Evolutionary conservation across 2,888 invertebrate genomes (phyloP).

Genomic region (Stenoptilia bipunctidactyla): DNA sequence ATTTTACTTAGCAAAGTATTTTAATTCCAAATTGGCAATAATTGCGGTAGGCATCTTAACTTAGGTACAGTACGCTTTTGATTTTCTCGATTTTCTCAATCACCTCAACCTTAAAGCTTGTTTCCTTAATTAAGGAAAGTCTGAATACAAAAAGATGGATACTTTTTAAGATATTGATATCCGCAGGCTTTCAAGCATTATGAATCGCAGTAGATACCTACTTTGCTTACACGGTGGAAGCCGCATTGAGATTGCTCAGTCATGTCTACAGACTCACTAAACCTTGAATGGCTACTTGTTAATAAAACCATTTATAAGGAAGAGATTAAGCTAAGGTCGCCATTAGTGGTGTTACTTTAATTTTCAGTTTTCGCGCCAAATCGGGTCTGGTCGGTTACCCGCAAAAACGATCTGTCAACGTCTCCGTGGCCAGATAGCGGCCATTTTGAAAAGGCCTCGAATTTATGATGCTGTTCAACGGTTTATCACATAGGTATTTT

Average conservation of each 20-base stretch:
- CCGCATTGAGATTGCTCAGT: background rate
- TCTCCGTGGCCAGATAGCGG: slow-evolving; percentile 39
- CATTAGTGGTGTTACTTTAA: slow-evolving; percentile 1
- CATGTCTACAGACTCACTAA: background rate
- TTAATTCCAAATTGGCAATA: too few relatives aligned
- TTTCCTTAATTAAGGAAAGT: too few relatives aligned
- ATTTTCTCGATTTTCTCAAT: too few relatives aligned
- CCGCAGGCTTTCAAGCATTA: too few relatives aligned
- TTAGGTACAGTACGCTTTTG: too few relatives aligned
- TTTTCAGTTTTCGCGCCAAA: slow-evolving; percentile 3
- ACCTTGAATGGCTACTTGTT: background rate
- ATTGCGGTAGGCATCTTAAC: too few relatives aligned
- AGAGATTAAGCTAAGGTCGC: slow-evolving; percentile 2
- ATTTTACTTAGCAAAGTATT: too few relatives aligned
- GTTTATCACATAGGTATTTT: background rate
- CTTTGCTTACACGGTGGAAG: background rate
- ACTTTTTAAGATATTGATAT: too few relatives aligned
- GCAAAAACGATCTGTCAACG: slow-evolving; percentile 40
- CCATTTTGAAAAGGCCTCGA: slow-evolving; percentile 38
- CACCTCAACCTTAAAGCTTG: too few relatives aligned
- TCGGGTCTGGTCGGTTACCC: slow-evolving; percentile 9
- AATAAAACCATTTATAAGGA: too few relatives aligned
- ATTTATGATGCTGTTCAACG: slow-evolving; percentile 32
- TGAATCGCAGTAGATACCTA: too few relatives aligned
- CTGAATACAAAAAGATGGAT: too few relatives aligned